phyloP scores from a whole-genome alignment of 1,140 invertebrate genomes.

The Drosophila novamexicana region DNA sequence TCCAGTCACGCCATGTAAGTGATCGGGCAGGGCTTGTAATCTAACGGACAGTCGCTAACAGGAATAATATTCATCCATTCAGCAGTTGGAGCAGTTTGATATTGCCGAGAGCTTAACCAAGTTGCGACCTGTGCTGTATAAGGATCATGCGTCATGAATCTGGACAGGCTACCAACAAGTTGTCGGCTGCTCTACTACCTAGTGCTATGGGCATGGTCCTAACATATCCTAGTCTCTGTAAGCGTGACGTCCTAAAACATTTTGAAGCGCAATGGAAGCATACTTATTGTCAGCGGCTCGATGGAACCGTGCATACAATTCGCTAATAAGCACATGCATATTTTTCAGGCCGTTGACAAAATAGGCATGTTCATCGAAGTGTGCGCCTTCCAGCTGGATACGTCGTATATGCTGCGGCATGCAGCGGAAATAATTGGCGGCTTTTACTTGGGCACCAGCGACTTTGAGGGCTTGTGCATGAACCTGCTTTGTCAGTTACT shows the following conservation, averaged over 20 bases:
- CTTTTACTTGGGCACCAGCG: conserved; percentile 3
- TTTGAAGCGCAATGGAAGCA: background rate
- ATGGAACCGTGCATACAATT: background rate
- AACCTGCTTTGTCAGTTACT: background rate
- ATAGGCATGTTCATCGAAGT: conserved; percentile 1
- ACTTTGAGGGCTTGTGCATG: background rate
- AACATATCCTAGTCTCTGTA: background rate
- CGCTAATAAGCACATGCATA: conserved; percentile 1
- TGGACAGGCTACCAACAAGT: background rate
- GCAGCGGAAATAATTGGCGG: background rate
- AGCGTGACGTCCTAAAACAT: background rate
- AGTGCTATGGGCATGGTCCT: background rate
- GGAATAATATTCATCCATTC: background rate
- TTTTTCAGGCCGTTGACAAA: background rate
- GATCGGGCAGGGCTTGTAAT: background rate
- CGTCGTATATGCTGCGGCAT: background rate
- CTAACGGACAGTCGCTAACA: background rate
- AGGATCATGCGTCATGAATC: background rate
- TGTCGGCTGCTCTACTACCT: background rate
- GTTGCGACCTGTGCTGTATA: background rate
- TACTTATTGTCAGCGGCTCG: background rate
- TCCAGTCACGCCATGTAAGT: too few relatives aligned
- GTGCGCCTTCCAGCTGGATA: background rate
- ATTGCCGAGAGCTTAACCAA: background rate
- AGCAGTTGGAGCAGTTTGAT: background rate